Base-by-base conservation (phyloP, 1,140 invertebrate species). In the Drosophila carrolli region DNA sequence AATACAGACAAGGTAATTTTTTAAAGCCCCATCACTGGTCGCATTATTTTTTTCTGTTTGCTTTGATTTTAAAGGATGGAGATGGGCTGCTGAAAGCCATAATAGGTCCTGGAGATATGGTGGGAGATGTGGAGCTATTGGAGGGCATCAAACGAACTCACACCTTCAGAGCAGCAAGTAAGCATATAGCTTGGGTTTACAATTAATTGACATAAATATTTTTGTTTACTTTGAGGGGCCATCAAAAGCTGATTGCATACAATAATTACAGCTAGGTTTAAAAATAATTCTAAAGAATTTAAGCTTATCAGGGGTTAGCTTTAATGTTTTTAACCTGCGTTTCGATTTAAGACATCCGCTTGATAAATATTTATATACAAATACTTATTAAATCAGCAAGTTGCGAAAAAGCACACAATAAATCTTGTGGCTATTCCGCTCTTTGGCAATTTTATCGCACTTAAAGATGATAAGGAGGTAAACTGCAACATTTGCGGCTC, bases 91-190 rank as follows among this genome's bases (percentile, higher is more conserved):
- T 47, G 0, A 40, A 75, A 35, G 46, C 51, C 0, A 27, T 73
- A 27, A 76, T 72, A 9, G 81, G 81, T 40, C 72, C 81, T 8
- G 81, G 81, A n/a, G 81, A 84, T 19, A 51, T 68, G 32, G 73
- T 84, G 38, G 81, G 81, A 3, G 58, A 75, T 32, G 58, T 68
- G 32, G 81, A 46, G 16, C 35, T 80, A 7, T 16, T 65, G n/a
- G 76, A 84, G 27, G 51, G 57, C 0, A 14, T 40, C 38, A 1
- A 0, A 1, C 67, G 81, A 46, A 37, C 7, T 16, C 43, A 68
- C 23, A 63, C 66, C 9, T 84, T 57, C 2, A 46, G 13, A 50
- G 29, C 81, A 60, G 29, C 46, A 63, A 51, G 81, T 84, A 59
- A 50, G 81, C 38, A 41, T 13, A 32, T 32, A 32, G 29, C 6